phyloP scores from a whole-genome alignment of 2,113 vertebrate genomes.

The Chauna torquata region DNA sequence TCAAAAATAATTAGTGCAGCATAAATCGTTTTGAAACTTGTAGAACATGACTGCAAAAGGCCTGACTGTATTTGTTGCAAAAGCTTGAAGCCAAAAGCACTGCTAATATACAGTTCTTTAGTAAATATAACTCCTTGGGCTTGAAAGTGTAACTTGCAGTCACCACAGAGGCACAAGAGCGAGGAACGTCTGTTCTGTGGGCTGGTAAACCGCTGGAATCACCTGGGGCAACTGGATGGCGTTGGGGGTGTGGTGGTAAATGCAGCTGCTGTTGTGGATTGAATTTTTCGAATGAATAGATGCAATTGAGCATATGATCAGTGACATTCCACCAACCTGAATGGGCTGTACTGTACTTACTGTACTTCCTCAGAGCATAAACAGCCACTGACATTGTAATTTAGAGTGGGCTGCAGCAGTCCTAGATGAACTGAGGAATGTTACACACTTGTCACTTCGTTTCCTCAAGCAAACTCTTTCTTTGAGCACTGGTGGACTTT shows the following conservation, averaged over 20 bases:
- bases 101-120: background rate
- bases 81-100: background rate
- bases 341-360: conserved; percentile 56
- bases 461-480: background rate
- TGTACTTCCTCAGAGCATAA: conserved; percentile 32
- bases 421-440: background rate
- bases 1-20: conserved; percentile 18
- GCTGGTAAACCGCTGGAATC: conserved; percentile 30
- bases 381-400: conserved; percentile 15
- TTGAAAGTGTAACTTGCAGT: background rate
- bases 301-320: conserved; percentile 62
- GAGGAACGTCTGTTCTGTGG: background rate
- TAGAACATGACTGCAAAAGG: background rate
- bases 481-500: background rate
- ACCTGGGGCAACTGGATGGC: conserved; percentile 30
- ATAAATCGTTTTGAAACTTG: background rate
- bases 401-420: conserved; percentile 7
- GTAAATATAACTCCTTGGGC: background rate
- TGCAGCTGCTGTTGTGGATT: conserved; percentile 42
- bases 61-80: background rate
- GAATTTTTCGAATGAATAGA: conserved; percentile 59
- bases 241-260: conserved; percentile 24
- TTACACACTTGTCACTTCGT: background rate
- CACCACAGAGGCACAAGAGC: background rate
- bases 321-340: conserved; percentile 58